These are phyloP conservation scores for Himalopsyche tibetana DNA, from an alignment of 2,888 invertebrate species.

Conservation along the genomic window DNA sequence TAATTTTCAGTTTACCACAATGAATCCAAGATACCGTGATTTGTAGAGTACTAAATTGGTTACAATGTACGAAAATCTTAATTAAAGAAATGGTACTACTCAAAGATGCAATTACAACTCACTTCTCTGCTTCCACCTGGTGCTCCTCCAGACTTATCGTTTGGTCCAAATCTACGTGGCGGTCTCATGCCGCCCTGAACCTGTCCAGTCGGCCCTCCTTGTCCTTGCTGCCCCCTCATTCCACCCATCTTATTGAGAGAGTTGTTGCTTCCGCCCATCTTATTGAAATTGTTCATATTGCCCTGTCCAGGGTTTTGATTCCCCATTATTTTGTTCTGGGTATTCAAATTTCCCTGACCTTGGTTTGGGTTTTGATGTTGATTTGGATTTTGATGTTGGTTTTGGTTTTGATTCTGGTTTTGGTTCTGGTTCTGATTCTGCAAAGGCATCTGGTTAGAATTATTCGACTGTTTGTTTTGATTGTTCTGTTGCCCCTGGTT, in stretches of 20 bases:
- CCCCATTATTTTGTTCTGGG: neutral
- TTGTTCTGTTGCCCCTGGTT: constrained; percentile 66
- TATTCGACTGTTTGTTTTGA: constrained; percentile 65
- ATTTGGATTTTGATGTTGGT: too few species aligned
- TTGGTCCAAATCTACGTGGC: neutral
- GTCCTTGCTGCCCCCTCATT: neutral
- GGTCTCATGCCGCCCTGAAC: neutral
- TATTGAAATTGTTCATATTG: constrained; percentile 38
- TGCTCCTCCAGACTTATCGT: constrained; percentile 64
- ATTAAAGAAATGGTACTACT: too few species aligned
- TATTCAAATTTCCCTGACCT: constrained; percentile 36
- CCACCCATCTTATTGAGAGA: neutral
- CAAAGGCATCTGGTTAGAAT: constrained; percentile 59
- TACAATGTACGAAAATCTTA: too few species aligned
- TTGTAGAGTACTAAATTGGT: too few species aligned
- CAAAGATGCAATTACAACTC: neutral
- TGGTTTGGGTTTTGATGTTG: too few species aligned
- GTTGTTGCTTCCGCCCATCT: constrained; percentile 4
- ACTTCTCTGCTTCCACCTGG: constrained; percentile 64
- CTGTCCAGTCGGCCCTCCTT: neutral
- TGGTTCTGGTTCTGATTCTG: constrained; percentile 67
- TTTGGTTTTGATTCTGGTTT: constrained; percentile 66
- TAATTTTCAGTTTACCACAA: too few species aligned
- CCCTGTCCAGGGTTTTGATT: constrained; percentile 68
- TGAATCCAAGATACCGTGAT: too few species aligned